phyloP scores from a whole-genome alignment of 1,140 invertebrate genomes.

The Drosophila tropicalis region DNA sequence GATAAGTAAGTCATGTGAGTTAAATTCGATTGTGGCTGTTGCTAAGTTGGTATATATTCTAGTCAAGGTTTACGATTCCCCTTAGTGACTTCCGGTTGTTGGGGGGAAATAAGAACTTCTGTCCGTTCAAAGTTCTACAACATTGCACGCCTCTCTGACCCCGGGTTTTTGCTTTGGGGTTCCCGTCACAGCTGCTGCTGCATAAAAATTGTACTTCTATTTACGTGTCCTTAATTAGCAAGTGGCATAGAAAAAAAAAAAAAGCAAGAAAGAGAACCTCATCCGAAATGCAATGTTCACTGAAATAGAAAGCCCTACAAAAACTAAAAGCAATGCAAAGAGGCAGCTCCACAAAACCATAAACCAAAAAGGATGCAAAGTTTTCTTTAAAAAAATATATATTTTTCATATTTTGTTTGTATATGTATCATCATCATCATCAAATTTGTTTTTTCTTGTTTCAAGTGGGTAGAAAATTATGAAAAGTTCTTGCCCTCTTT shows the following conservation, averaged over 20 bases:
- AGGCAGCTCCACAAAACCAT: too few species aligned
- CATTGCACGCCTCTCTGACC: background rate
- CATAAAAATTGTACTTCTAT: constrained; percentile 23
- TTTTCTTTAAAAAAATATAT: background rate
- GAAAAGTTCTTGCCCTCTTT: background rate
- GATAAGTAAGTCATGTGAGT: background rate
- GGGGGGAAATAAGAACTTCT: too few species aligned
- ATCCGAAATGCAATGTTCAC: constrained; percentile 35
- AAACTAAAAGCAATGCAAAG: constrained; percentile 16
- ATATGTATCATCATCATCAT: background rate
- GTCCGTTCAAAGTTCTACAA: too few species aligned
- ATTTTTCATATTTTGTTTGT: background rate
- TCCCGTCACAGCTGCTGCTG: background rate
- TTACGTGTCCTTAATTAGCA: constrained; percentile 37
- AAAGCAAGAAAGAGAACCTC: constrained; percentile 29
- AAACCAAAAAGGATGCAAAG: constrained; percentile 9
- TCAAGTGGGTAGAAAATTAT: background rate
- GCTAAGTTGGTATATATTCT: background rate
- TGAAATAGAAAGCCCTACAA: constrained; percentile 40
- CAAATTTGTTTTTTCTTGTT: background rate
- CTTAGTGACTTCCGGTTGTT: background rate
- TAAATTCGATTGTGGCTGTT: background rate
- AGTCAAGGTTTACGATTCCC: background rate
- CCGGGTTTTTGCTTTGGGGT: background rate
- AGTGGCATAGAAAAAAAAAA: constrained; percentile 38